These are phyloP conservation scores for Ceratothoa steindachneri DNA, from an alignment of 2,888 invertebrate species.

Conservation along the genomic window DNA sequence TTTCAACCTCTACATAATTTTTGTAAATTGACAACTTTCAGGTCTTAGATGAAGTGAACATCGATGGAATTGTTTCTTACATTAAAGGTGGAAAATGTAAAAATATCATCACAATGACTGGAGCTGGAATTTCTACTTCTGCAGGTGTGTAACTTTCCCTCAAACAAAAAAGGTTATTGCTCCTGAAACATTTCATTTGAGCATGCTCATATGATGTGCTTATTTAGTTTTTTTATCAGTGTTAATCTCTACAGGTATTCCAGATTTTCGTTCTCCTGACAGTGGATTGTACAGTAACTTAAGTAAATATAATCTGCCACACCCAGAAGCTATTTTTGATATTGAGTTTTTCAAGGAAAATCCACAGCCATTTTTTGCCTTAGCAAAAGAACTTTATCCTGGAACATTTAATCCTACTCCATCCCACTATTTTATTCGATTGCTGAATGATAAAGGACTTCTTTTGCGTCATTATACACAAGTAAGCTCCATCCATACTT, in stretches of 20 bases:
- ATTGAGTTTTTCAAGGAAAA: conserved; percentile 78
- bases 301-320: conserved; percentile 81
- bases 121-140: conserved; percentile 91
- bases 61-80: conserved; percentile 74
- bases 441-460: conserved; percentile 43
- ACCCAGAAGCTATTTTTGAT: conserved; percentile 89
- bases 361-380: conserved; percentile 85
- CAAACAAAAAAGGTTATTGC: too few species aligned
- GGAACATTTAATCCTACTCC: conserved; percentile 81
- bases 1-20: not conserved
- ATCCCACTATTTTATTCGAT: conserved; percentile 72
- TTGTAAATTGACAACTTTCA: too few species aligned
- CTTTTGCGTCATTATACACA: conserved; percentile 56
- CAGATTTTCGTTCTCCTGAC: conserved; percentile 68
- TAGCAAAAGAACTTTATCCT: conserved; percentile 86
- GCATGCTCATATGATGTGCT: too few species aligned
- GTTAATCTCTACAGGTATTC: conserved; percentile 47
- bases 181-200: too few species aligned
- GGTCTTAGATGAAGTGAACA: conserved; percentile 66
- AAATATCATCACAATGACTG: conserved; percentile 87
- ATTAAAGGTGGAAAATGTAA: conserved; percentile 72
- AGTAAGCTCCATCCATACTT: too few species aligned
- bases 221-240: too few species aligned
- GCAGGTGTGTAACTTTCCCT: conserved; percentile 44
- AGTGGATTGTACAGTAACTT: conserved; percentile 88